Conservation (phyloP, 1,140 invertebrate species). For the Conus ventricosus region DNA sequence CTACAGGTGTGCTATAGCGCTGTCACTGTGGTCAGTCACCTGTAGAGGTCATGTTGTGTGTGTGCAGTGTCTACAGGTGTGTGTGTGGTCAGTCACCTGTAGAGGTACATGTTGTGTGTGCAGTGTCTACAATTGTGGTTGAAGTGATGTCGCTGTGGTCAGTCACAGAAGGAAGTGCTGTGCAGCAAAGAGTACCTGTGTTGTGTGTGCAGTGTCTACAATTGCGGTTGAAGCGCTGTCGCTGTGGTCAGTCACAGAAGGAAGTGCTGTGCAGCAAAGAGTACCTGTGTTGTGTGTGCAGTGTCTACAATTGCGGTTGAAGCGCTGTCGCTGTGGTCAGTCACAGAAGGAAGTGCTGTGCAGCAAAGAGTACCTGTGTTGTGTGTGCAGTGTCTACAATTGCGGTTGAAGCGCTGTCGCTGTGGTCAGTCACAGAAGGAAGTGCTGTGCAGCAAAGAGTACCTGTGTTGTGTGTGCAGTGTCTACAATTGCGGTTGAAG, state of each 20-base stretch:
- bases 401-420: slow-evolving; percentile 86
- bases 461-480: no score
- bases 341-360: slow-evolving; percentile 91
- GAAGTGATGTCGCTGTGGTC: slow-evolving; percentile 89
- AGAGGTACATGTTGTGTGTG: neutral
- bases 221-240: slow-evolving; percentile 86
- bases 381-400: slow-evolving; percentile 82
- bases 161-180: slow-evolving; percentile 88
- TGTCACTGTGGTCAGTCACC: neutral
- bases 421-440: slow-evolving; percentile 89
- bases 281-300: slow-evolving; percentile 76
- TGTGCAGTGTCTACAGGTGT: neutral
- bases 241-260: slow-evolving; percentile 87
- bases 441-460: slow-evolving; percentile 90
- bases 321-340: slow-evolving; percentile 87
- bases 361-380: slow-evolving; percentile 84
- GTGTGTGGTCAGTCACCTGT: neutral
- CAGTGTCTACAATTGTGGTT: slow-evolving; percentile 86
- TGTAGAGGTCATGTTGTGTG: neutral
- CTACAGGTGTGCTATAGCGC: no score
- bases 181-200: slow-evolving; percentile 88
- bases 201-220: slow-evolving; percentile 81
- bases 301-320: slow-evolving; percentile 87
- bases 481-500: no score
- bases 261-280: slow-evolving; percentile 92